A percentile compares a stretch with the other conserved stretches of the same genome.
Evolutionary conservation across 2,888 invertebrate genomes (phyloP).

Genomic region (Drosophila bunnanda): DNA sequence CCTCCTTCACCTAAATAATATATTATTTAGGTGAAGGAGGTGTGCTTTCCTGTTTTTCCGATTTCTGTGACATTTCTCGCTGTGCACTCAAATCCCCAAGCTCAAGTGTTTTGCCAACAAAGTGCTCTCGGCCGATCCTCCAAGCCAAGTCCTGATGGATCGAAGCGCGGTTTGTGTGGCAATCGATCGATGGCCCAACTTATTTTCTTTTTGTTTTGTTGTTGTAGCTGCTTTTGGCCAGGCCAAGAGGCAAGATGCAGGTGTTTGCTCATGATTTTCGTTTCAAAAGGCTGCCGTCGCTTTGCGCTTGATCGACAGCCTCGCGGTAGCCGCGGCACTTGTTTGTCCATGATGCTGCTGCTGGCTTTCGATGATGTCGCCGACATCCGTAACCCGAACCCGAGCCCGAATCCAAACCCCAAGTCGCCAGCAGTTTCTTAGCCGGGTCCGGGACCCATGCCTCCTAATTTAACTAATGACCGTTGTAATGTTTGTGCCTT

Average conservation of each 20-base stretch:
- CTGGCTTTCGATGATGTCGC: constrained; percentile 35
- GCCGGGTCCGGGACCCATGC: constrained; percentile 15
- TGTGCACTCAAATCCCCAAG: constrained; percentile 19
- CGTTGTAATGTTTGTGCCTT: constrained; percentile 81
- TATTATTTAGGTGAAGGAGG: neutral
- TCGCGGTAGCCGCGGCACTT: constrained; percentile 75
- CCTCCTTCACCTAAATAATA: too few species aligned
- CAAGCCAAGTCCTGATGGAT: constrained; percentile 40
- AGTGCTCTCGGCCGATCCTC: constrained; percentile 36
- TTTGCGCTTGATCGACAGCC: constrained; percentile 77
- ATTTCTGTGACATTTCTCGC: neutral
- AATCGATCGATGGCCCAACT: constrained; percentile 28
- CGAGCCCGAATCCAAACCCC: constrained; percentile 13
- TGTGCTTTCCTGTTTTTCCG: neutral
- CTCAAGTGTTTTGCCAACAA: constrained; percentile 62
- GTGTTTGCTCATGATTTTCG: constrained; percentile 71
- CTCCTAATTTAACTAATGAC: constrained; percentile 81
- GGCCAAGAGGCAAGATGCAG: constrained; percentile 30
- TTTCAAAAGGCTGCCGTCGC: constrained; percentile 71
- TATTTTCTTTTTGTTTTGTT: constrained; percentile 6
- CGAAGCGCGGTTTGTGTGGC: constrained; percentile 39
- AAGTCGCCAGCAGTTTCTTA: neutral
- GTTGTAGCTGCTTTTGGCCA: constrained; percentile 22
- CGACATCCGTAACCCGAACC: constrained; percentile 28
- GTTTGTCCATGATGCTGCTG: constrained; percentile 54